phyloP scores from a whole-genome alignment of 2,797 vertebrate species.

The Eutrigla gurnardus region DNA sequence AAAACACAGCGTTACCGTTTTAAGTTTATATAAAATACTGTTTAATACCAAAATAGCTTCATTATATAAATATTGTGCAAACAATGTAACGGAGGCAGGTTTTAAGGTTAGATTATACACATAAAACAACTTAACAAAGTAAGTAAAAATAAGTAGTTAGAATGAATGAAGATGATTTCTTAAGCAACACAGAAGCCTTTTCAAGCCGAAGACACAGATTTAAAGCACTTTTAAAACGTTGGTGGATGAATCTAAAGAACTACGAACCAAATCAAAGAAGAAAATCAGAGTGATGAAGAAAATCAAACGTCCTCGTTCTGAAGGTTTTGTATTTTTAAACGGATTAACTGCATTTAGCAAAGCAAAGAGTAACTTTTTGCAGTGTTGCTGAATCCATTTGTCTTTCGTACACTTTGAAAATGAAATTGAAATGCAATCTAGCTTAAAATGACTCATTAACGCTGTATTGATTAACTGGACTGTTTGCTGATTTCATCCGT shows the following conservation, averaged over 20 bases:
- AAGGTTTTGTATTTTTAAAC: neutral
- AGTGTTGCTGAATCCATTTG: neutral
- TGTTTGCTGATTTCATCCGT: neutral
- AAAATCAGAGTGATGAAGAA: no score
- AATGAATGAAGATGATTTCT: neutral
- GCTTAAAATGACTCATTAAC: neutral
- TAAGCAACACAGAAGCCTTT: conserved; percentile 10
- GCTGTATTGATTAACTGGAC: neutral
- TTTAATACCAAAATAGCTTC: conserved; percentile 75
- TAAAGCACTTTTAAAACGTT: no score
- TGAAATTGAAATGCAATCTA: neutral
- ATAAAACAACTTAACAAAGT: neutral
- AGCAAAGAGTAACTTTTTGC: no score
- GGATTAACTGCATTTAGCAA: no score
- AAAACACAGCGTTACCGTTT: conserved; percentile 3
- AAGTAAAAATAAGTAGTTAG: neutral
- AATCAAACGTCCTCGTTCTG: neutral
- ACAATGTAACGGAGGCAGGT: conserved; percentile 34
- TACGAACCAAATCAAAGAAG: no score
- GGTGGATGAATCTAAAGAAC: no score
- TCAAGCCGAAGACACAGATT: neutral
- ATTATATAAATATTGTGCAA: conserved; percentile 76
- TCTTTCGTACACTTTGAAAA: neutral
- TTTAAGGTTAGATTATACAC: conserved; percentile 13
- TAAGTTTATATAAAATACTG: conserved; percentile 51